A percentile compares a stretch with the other conserved stretches of the same genome.
phyloP scores from a whole-genome alignment of 2,113 vertebrate species.

The Eudyptes chrysolophus region DNA sequence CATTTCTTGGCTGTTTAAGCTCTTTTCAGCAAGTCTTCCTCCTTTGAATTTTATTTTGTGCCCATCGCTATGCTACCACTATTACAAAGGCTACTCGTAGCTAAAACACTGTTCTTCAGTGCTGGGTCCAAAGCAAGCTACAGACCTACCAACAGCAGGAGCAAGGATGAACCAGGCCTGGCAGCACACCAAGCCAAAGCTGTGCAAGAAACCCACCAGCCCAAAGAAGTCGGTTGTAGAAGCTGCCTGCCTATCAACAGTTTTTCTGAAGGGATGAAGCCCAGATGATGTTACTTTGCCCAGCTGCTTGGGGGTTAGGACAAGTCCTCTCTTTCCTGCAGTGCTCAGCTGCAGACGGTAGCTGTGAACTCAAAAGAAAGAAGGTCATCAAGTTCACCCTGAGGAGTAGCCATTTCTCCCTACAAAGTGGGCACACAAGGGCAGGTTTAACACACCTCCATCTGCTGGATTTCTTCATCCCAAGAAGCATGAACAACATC shows the following conservation, averaged over 20 bases:
- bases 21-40: neutral
- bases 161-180: neutral
- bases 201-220: neutral
- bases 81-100: neutral
- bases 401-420: neutral
- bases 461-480: neutral
- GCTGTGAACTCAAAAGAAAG: neutral
- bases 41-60: neutral
- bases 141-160: neutral
- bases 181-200: neutral
- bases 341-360: neutral
- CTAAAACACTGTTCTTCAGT: neutral
- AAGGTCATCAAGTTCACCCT: neutral
- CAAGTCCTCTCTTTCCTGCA: neutral
- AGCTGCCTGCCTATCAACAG: neutral
- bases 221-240: neutral
- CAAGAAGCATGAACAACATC: neutral
- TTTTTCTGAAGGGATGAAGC: neutral
- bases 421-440: neutral
- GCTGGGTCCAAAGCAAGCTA: neutral
- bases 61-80: neutral
- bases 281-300: neutral
- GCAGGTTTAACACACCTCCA: neutral
- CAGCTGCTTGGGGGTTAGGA: neutral
- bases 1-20: neutral